Conservation (phyloP, 2,888 invertebrate species). For the Lasioglossum malachurum region DNA sequence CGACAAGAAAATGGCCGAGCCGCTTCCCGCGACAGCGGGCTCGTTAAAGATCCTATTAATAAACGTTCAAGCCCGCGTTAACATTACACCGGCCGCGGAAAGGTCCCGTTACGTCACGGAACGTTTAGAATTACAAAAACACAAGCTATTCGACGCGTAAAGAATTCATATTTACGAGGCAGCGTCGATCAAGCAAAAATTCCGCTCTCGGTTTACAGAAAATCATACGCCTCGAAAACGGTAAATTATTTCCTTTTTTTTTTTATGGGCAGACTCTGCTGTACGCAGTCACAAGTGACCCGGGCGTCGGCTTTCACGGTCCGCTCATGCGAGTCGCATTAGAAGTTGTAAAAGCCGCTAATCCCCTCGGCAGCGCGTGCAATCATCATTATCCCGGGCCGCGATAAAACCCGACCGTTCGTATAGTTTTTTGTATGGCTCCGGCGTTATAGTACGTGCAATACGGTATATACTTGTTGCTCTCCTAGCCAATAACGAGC, state of each 20-base stretch:
- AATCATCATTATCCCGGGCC: background rate
- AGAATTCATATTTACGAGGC: background rate
- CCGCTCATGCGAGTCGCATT: background rate
- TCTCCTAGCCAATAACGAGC: background rate
- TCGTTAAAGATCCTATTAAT: too few relatives aligned
- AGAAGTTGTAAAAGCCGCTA: background rate
- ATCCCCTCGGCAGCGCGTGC: background rate
- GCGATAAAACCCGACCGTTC: background rate
- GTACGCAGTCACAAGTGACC: background rate
- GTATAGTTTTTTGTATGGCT: background rate
- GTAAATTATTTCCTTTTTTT: background rate
- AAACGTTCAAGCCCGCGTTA: too few relatives aligned
- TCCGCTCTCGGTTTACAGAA: background rate
- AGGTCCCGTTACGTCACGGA: background rate
- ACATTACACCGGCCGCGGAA: background rate
- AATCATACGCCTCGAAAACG: background rate
- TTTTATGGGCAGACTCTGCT: too few relatives aligned
- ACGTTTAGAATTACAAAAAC: background rate
- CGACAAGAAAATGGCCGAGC: too few relatives aligned
- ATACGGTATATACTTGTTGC: constrained; percentile 7
- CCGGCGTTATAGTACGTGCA: background rate
- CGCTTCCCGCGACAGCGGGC: too few relatives aligned
- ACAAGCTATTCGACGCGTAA: background rate
- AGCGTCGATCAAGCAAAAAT: background rate
- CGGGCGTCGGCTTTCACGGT: background rate